Percentiles rank a stretch among this genome's conserved stretches.
Evolutionary conservation across 2,888 invertebrate species (phyloP).

Genomic region (Nasonia oneida): DNA sequence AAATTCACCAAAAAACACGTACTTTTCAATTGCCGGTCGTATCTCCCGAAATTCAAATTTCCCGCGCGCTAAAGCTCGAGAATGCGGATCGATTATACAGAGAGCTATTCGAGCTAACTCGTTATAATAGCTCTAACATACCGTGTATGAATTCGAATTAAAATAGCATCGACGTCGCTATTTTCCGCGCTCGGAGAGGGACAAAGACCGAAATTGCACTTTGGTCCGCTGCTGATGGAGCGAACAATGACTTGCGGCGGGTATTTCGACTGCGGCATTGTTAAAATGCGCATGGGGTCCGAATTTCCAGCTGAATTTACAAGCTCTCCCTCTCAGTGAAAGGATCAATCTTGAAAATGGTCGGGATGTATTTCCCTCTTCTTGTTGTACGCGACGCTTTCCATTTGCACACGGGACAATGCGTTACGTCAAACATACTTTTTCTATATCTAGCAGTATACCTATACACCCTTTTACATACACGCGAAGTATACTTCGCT

Average conservation of each 20-base stretch:
- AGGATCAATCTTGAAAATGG: slow-evolving; percentile 29
- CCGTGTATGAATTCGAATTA: neutral
- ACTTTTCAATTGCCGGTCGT: neutral
- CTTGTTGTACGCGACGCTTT: neutral
- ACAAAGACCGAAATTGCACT: slow-evolving; percentile 50
- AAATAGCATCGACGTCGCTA: slow-evolving; percentile 14
- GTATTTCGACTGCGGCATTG: slow-evolving; percentile 47
- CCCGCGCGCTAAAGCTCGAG: too few relatives aligned
- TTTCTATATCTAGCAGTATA: neutral
- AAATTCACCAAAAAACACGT: neutral
- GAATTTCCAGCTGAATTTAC: slow-evolving; percentile 38
- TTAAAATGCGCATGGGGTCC: slow-evolving; percentile 29
- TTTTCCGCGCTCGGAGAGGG: slow-evolving; percentile 14
- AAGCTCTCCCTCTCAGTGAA: neutral
- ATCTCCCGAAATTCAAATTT: neutral
- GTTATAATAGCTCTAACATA: too few relatives aligned
- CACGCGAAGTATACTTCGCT: neutral
- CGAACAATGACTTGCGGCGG: slow-evolving; percentile 51
- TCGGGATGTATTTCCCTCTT: slow-evolving; percentile 3
- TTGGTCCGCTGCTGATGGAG: slow-evolving; percentile 28
- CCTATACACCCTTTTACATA: neutral
- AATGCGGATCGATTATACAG: neutral
- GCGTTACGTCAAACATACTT: neutral
- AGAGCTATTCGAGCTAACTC: neutral
- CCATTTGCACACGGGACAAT: neutral